A percentile compares a stretch with the other conserved stretches of the same genome.
Evolutionary conservation across 2,888 invertebrate genomes (phyloP).

Genomic region (Pyrochroa serraticornis): DNA sequence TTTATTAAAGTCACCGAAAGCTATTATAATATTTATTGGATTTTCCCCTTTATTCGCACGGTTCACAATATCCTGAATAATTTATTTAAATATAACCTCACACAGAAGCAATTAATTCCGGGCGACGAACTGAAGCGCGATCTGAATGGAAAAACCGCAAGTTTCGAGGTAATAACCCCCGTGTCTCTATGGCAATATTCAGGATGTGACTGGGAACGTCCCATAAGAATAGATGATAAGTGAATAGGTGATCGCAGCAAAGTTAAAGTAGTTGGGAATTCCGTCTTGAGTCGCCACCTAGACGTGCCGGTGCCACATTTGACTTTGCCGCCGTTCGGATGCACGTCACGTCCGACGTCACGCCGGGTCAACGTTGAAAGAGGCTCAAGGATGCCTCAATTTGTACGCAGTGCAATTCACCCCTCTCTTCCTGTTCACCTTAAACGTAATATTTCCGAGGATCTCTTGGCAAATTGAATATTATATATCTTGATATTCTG

Average conservation of each 20-base stretch:
- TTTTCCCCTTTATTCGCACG: slow-evolving; percentile 14
- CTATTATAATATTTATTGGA: slow-evolving; percentile 32
- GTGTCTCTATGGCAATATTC: slow-evolving; percentile 15
- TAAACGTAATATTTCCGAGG: slow-evolving; percentile 52
- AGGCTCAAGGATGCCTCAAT: slow-evolving; percentile 54
- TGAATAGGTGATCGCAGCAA: slow-evolving; percentile 47
- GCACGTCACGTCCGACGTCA: slow-evolving; percentile 53
- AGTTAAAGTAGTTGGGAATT: slow-evolving; percentile 46
- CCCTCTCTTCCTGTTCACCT: slow-evolving; percentile 46
- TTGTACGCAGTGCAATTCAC: slow-evolving; percentile 52
- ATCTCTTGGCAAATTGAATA: slow-evolving; percentile 54
- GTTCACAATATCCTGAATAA: slow-evolving; percentile 23
- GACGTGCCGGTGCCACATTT: slow-evolving; percentile 36
- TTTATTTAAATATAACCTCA: slow-evolving; percentile 11
- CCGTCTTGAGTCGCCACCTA: slow-evolving; percentile 33
- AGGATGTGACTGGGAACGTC: slow-evolving; percentile 24
- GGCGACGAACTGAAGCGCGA: background rate
- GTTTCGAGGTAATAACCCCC: background rate
- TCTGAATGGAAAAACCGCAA: background rate
- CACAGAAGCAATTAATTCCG: background rate
- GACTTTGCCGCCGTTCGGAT: slow-evolving; percentile 37
- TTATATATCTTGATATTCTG: slow-evolving; percentile 53
- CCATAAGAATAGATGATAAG: slow-evolving; percentile 41
- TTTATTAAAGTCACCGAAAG: slow-evolving; percentile 25
- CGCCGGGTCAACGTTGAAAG: slow-evolving; percentile 51